These are phyloP conservation scores for Lepus oiostolus DNA, from an alignment of 2,797 vertebrate genomes.

Conservation along the genomic window DNA sequence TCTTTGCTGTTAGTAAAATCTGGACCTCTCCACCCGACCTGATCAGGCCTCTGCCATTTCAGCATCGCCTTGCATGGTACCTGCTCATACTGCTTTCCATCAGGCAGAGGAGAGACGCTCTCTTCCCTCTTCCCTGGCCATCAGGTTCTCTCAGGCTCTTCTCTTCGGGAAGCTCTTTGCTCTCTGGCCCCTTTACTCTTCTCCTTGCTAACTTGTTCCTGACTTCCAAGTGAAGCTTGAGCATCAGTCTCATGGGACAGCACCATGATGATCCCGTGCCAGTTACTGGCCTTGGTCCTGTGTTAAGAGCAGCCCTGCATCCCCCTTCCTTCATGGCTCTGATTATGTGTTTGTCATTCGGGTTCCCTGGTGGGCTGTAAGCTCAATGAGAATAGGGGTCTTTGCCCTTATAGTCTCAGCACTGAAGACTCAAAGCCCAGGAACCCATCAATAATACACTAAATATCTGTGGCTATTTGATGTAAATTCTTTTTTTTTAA, in stretches of 20 bases:
- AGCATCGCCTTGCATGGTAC: background rate
- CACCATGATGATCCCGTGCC: background rate
- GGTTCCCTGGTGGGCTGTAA: background rate
- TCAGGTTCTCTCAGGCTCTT: background rate
- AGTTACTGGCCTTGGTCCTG: background rate
- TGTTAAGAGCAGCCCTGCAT: background rate
- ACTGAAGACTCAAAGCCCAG: background rate
- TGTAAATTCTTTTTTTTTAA: background rate
- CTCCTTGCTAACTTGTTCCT: background rate
- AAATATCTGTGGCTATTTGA: background rate
- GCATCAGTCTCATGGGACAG: background rate
- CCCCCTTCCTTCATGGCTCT: background rate
- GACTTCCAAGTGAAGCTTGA: background rate
- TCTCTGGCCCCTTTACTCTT: background rate
- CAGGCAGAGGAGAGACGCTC: background rate
- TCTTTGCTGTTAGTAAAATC: constrained; percentile 38
- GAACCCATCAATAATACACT: background rate
- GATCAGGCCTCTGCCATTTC: background rate
- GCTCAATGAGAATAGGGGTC: background rate
- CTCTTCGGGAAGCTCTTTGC: background rate
- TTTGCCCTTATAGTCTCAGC: background rate
- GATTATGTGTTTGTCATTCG: background rate
- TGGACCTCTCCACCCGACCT: background rate
- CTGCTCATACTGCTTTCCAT: background rate
- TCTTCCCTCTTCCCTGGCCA: background rate